These are phyloP conservation scores for Gambusia yucatana DNA, from an alignment of 2,797 vertebrate genomes.

Conservation along the genomic window DNA sequence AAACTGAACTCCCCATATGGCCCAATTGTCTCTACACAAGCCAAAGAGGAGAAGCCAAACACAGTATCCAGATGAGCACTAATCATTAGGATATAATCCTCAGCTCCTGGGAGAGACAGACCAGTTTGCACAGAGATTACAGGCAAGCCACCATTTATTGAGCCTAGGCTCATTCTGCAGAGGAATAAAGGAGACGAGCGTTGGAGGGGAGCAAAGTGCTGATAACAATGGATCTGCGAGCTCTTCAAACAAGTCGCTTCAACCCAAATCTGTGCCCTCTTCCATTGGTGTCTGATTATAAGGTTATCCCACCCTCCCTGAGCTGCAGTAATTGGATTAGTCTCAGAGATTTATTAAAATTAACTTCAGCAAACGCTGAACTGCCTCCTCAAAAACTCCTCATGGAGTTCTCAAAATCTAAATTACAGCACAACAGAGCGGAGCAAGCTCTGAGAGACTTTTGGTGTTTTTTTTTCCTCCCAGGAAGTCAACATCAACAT, in stretches of 20 bases:
- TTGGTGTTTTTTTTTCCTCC: conserved; percentile 26
- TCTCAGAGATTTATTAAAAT: conserved; percentile 87
- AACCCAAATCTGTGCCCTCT: conserved; percentile 83
- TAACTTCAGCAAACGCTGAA: conserved; percentile 79
- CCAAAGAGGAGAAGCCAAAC: conserved; percentile 78
- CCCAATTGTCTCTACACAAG: conserved; percentile 73
- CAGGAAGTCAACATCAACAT: conserved; percentile 39
- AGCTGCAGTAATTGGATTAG: conserved; percentile 87
- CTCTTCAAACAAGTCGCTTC: conserved; percentile 82
- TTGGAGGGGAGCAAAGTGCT: conserved; percentile 75
- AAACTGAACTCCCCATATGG: conserved; percentile 62
- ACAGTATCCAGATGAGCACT: conserved; percentile 81
- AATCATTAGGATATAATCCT: conserved; percentile 86
- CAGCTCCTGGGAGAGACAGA: conserved; percentile 77
- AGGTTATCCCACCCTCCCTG: conserved; percentile 83
- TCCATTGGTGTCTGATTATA: conserved; percentile 84
- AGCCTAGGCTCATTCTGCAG: conserved; percentile 79
- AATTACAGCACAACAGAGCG: conserved; percentile 56
- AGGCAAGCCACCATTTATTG: conserved; percentile 77
- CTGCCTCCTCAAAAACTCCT: conserved; percentile 74
- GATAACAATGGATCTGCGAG: conserved; percentile 82
- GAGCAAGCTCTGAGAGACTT: conserved; percentile 27
- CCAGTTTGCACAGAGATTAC: conserved; percentile 84
- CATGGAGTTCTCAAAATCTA: conserved; percentile 71
- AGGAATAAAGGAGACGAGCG: conserved; percentile 79